Conservation (phyloP, 2,113 vertebrate genomes). For the Nibea coibor region DNA sequence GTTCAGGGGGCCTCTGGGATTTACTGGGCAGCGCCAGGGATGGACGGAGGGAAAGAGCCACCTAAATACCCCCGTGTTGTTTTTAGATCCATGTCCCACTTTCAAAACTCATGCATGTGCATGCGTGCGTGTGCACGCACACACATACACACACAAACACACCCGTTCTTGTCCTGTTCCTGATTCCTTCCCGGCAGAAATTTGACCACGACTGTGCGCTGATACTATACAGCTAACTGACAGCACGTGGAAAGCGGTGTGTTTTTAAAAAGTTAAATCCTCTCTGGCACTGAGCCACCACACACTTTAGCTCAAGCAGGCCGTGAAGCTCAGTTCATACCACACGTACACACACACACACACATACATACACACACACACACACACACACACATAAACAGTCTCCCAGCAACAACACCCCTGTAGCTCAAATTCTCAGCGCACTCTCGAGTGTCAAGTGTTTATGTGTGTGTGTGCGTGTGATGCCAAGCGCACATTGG, state of each 20-base stretch:
- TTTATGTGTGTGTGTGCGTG: conserved; percentile 32
- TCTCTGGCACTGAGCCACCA: conserved; percentile 8
- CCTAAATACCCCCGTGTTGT: conserved; percentile 51
- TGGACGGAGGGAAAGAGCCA: conserved; percentile 42
- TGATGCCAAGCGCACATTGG: not conserved
- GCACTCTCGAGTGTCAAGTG: conserved; percentile 33
- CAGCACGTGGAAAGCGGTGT: conserved; percentile 14
- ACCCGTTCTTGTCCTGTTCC: not conserved
- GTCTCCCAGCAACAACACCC: conserved; percentile 47
- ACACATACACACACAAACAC: not conserved
- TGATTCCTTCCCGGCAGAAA: conserved; percentile 27
- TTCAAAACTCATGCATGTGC: conserved; percentile 30
- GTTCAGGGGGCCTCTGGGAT: conserved; percentile 46
- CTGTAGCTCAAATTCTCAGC: conserved; percentile 27
- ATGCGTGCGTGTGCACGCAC: not conserved
- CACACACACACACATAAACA: conserved; percentile 35
- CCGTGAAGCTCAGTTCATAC: no score
- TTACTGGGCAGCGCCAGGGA: conserved; percentile 51
- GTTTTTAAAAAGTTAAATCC: conserved; percentile 32
- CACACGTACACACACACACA: not conserved
- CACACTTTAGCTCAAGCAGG: not conserved
- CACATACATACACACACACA: no score
- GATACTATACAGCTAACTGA: conserved; percentile 18
- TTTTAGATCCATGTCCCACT: conserved; percentile 59
- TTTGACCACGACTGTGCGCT: conserved; percentile 23